These are phyloP conservation scores for Coremacera marginata DNA, from an alignment of 2,888 invertebrate species.

Conservation along the genomic window DNA sequence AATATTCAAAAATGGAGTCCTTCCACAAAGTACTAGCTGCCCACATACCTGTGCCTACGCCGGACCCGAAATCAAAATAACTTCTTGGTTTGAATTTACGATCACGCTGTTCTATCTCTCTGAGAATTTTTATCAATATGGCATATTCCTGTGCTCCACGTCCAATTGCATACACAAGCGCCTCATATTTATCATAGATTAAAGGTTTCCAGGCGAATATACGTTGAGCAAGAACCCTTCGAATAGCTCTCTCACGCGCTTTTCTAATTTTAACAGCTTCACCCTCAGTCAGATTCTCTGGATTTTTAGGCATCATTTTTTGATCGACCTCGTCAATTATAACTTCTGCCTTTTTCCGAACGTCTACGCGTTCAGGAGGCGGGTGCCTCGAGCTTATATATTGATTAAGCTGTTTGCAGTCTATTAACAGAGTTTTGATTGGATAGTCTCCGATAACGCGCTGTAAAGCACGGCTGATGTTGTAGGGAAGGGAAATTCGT, in stretches of 20 bases:
- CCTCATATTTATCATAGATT: conserved; percentile 76
- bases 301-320: conserved; percentile 51
- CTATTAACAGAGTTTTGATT: conserved; percentile 71
- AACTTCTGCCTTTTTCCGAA: conserved; percentile 56
- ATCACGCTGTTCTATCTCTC: conserved; percentile 78
- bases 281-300: conserved; percentile 61
- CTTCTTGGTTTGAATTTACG: conserved; percentile 79
- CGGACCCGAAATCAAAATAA: conserved; percentile 93
- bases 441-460: conserved; percentile 74
- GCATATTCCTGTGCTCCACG: conserved; percentile 84
- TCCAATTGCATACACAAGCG: conserved; percentile 78
- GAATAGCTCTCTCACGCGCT: conserved; percentile 71
- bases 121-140: conserved; percentile 77
- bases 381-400: conserved; percentile 76
- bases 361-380: conserved; percentile 73
- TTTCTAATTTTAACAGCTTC: conserved; percentile 68
- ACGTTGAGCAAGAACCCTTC: conserved; percentile 73
- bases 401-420: conserved; percentile 72
- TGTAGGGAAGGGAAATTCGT: conserved; percentile 73
- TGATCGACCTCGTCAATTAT: conserved; percentile 59
- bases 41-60: conserved; percentile 89
- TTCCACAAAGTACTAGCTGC: conserved; percentile 83
- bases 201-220: conserved; percentile 83
- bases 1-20: conserved; percentile 81
- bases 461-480: conserved; percentile 73